Evolutionary conservation across 2,888 invertebrate genomes (phyloP).

Genomic region (Rhagium mordax): DNA sequence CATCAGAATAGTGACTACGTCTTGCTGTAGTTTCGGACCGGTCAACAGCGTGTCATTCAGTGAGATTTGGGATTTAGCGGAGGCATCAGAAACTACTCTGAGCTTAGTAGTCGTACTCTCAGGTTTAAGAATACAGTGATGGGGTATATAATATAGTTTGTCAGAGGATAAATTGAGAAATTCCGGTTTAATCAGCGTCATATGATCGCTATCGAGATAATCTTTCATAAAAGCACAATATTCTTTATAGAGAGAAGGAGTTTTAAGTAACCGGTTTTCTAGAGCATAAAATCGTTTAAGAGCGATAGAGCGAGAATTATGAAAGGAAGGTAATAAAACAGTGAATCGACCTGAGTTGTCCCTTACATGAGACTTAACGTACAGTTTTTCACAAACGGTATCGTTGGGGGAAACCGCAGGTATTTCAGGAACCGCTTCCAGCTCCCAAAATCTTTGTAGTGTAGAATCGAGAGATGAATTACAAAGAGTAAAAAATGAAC

Average conservation of each 20-base stretch:
- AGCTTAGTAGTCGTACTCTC: not conserved
- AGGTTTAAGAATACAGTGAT: not conserved
- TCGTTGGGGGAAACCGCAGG: no score
- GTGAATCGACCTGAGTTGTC: no score
- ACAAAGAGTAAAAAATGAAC: no score
- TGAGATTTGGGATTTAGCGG: not conserved
- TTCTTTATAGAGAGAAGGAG: not conserved
- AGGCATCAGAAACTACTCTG: not conserved
- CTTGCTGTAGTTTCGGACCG: not conserved
- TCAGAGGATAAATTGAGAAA: not conserved
- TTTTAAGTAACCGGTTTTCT: not conserved
- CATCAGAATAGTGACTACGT: not conserved
- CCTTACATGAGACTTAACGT: no score
- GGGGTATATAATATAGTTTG: not conserved
- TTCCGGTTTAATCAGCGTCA: no score
- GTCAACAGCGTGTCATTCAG: not conserved
- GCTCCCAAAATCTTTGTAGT: no score
- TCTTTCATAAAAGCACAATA: not conserved
- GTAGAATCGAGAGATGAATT: no score
- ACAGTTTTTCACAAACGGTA: no score
- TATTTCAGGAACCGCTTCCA: no score
- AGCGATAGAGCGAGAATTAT: no score
- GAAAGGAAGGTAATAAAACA: no score
- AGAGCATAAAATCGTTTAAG: no score
- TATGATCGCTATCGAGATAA: not conserved